These are phyloP conservation scores for Pteronura brasiliensis DNA, from an alignment of 2,113 vertebrate species.

Conservation along the genomic window DNA sequence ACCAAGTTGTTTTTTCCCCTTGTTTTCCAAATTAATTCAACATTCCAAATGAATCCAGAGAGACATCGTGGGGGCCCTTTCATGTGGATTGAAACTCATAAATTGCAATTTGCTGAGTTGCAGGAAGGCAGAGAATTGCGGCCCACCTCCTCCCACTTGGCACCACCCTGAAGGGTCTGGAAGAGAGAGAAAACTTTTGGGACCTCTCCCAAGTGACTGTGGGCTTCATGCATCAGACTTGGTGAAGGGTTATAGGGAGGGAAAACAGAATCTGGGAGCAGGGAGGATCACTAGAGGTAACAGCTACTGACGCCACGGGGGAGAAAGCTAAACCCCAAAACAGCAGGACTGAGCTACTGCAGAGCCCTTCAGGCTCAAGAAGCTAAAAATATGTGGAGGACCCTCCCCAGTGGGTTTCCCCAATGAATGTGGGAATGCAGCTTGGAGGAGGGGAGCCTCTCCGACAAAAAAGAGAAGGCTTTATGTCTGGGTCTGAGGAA, in stretches of 20 bases:
- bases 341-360: neutral
- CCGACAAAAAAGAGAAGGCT: neutral
- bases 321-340: neutral
- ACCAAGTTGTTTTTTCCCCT: conserved; percentile 50
- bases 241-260: neutral
- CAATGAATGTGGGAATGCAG: neutral
- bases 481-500: neutral
- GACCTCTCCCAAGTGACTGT: neutral
- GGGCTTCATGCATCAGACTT: conserved; percentile 17
- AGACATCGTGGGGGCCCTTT: conserved; percentile 62
- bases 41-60: conserved; percentile 68
- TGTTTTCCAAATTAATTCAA: conserved; percentile 77
- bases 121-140: conserved; percentile 50
- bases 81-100: conserved; percentile 74
- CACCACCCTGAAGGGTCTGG: conserved; percentile 44
- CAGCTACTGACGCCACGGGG: neutral
- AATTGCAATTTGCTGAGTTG: conserved; percentile 76
- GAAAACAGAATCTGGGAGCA: neutral
- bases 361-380: too few relatives aligned
- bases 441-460: neutral
- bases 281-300: neutral
- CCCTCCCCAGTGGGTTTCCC: neutral
- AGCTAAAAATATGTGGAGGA: neutral
- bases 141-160: conserved; percentile 51
- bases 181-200: neutral